A percentile compares a stretch with the other conserved stretches of the same genome.
These are phyloP conservation scores for Colletes latitarsis DNA, from an alignment of 1,140 invertebrate species.

Conservation along the genomic window DNA sequence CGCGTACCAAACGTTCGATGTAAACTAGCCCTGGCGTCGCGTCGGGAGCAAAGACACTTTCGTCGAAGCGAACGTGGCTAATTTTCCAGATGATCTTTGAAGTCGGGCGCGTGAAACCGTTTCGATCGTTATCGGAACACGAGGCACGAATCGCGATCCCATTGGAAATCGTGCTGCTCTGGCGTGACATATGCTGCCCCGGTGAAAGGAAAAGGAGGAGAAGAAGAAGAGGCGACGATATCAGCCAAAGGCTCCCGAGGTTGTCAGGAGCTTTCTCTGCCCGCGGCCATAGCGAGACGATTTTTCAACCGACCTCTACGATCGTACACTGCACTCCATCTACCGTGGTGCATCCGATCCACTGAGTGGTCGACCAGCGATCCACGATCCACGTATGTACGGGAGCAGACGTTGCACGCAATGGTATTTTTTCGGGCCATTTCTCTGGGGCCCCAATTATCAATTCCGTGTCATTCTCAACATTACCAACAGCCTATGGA, in stretches of 20 bases:
- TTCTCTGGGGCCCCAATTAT: not conserved
- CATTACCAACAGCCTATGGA: too few species aligned
- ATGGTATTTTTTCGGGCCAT: not conserved
- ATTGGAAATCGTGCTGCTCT: conserved; percentile 57
- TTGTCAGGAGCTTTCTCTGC: conserved; percentile 69
- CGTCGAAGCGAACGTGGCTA: not conserved
- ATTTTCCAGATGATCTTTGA: conserved; percentile 25
- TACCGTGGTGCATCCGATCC: conserved; percentile 32
- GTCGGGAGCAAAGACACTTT: not conserved
- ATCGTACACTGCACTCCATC: conserved; percentile 59
- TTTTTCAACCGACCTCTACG: not conserved
- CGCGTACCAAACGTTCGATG: too few species aligned
- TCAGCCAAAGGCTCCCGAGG: conserved; percentile 57
- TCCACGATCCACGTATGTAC: conserved; percentile 21
- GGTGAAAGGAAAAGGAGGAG: conserved; percentile 66
- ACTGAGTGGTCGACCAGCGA: conserved; percentile 1
- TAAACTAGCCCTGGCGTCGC: too few species aligned
- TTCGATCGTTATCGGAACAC: conserved; percentile 35
- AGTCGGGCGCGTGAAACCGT: conserved; percentile 11
- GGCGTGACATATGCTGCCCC: conserved; percentile 61
- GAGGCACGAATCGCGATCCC: conserved; percentile 2
- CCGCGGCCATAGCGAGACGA: conserved; percentile 60
- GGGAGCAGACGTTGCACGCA: not conserved
- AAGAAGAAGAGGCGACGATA: conserved; percentile 61
- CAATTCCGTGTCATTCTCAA: too few species aligned